phyloP scores from a whole-genome alignment of 2,113 vertebrate species.

The Microcebus ravelobensis region DNA sequence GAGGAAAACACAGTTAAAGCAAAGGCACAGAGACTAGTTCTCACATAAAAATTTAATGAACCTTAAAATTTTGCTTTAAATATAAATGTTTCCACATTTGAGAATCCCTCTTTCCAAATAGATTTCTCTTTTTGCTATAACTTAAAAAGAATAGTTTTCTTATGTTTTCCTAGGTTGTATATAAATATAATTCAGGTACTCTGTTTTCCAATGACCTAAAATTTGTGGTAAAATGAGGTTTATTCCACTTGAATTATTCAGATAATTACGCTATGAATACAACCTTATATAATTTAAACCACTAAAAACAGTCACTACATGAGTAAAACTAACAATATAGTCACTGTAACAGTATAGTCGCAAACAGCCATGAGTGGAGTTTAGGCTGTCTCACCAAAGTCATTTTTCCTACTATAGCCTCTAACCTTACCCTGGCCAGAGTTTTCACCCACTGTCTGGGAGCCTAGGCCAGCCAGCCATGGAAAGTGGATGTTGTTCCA shows the following conservation, averaged over 20 bases:
- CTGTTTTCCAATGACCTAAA: neutral
- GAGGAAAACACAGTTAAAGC: neutral
- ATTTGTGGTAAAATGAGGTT: neutral
- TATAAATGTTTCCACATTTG: slow-evolving; percentile 1
- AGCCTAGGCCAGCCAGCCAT: neutral
- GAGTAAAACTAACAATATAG: neutral
- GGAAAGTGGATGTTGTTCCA: neutral
- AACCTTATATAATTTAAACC: neutral
- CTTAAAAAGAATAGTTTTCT: neutral
- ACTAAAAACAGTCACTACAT: neutral
- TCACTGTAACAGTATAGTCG: neutral
- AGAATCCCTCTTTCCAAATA: neutral
- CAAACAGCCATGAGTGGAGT: neutral
- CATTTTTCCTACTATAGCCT: neutral
- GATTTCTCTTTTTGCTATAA: neutral
- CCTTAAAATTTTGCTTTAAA: neutral
- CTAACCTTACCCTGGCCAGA: neutral
- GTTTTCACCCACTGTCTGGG: neutral
- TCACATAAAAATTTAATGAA: neutral
- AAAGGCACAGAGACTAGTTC: neutral
- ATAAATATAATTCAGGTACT: neutral
- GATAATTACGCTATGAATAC: slow-evolving; percentile 1
- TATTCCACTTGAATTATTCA: neutral
- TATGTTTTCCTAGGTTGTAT: neutral
- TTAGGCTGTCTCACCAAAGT: neutral